Base-by-base conservation (phyloP, 2,113 vertebrate genomes). In the Cinclus cinclus region DNA sequence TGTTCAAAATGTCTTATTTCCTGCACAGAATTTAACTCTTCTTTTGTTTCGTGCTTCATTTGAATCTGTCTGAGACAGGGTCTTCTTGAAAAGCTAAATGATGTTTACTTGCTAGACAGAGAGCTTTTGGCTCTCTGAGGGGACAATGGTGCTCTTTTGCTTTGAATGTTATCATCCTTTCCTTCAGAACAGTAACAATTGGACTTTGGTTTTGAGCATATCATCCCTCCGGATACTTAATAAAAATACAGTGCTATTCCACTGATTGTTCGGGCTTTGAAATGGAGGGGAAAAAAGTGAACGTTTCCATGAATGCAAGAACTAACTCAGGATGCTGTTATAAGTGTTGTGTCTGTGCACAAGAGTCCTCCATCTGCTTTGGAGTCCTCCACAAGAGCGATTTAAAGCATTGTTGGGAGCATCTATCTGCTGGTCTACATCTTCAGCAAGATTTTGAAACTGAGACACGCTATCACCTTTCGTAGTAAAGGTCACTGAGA, bases 271-370 rank as follows among this genome's bases (percentile, higher is more conserved):
- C 10, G 37, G 39, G 22, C 4, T 73, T 56, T 46, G 68, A 62
- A 83, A 65, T 13, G 14, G 11, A 0, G 1, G 6, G 6, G 10
- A 6, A 3, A 22, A n/a, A 22, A 1, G 2, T 13, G 10, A 6
- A 5, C 10, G 7, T 49, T 82, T 65, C 67, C 23, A 20, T 69
- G 56, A 65, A 41, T 47, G 7, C 6, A 25, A 19, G 44, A 71
- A 71, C 3, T 9, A 49, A 6, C 31, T 55, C 39, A 55, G 25
- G 23, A 33, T 73, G 35, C 4, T 3, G 0, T 56, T n/a, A 20
- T 0, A 35, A 4, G 13, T 64, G 19, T 15, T 56, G 3, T 67
- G 15, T 46, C 25, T 68, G 39, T 35, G 13, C 33, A 70, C 10
- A 52, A 64, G 27, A 12, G 9, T 19, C 59, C 49, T 84, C 23